phyloP scores from a whole-genome alignment of 1,140 invertebrate genomes.

The Leguminivora glycinivorella region DNA sequence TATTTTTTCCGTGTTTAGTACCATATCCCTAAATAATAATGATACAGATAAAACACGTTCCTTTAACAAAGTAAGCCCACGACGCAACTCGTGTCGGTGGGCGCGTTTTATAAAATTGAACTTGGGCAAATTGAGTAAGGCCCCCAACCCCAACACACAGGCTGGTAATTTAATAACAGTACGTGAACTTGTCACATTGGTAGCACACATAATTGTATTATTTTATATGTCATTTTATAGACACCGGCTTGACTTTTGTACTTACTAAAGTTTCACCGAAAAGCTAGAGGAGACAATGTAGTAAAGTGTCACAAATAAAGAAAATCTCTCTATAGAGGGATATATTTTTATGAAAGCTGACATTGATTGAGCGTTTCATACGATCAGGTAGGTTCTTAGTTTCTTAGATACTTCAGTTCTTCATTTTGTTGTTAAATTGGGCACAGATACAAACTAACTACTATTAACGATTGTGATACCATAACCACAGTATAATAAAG shows the following conservation, averaged over 20 bases:
- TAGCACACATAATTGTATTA: not conserved
- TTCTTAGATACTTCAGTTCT: too few relatives aligned
- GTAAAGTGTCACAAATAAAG: too few relatives aligned
- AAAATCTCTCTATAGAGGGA: too few relatives aligned
- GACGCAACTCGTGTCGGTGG: not conserved
- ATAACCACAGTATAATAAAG: too few relatives aligned
- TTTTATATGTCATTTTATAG: not conserved
- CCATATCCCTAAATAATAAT: not conserved
- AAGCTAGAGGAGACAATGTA: too few relatives aligned
- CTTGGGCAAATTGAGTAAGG: conserved; percentile 7
- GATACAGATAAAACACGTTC: not conserved
- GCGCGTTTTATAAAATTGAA: conserved; percentile 18
- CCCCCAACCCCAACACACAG: not conserved
- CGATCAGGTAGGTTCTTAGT: too few relatives aligned
- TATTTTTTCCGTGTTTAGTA: not conserved
- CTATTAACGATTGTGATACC: too few relatives aligned
- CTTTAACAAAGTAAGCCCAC: not conserved
- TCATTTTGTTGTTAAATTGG: too few relatives aligned
- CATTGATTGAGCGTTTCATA: too few relatives aligned
- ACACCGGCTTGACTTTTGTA: not conserved
- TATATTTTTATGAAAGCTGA: too few relatives aligned
- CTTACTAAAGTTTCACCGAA: too few relatives aligned
- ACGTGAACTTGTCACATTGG: not conserved
- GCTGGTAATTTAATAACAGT: conserved; percentile 13
- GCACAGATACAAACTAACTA: too few relatives aligned